Base-by-base conservation (phyloP, 1,140 invertebrate genomes). In the Charaxes varanes region DNA sequence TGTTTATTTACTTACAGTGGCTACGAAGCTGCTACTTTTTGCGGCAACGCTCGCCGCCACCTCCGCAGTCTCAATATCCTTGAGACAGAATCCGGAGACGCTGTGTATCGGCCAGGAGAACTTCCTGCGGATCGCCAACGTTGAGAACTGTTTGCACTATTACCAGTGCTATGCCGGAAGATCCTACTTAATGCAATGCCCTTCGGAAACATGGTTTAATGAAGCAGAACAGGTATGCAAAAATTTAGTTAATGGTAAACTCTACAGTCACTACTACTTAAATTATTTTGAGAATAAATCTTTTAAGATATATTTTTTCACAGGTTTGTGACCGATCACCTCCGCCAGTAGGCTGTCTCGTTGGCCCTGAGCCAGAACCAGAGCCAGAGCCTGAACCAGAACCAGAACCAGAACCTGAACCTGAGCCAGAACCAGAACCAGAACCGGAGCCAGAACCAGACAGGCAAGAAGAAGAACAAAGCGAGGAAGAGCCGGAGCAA, bases 51-150 rank as follows among this genome's bases (percentile, higher is more conserved):
- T 71, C 28, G 61, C 62, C 42, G 47, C 56, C 47, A 50, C 47
- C 62, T 82, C 76, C 63, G 57, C 64, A 27, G 24, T 77, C 70
- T 82, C 78, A 68, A 72, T 82, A 3, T 23, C 43, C 11, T 53
- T 70, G 65, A 78, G 79, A 76, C 87, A 73, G 76, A 83, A 69
- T 41, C 63, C 69, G 56, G 78, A 81, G 76, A 80, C 73, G 4
- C 55, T 82, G 1, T 80, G 76, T 62, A 52, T 57, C 21, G 72
- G 73, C 45, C 77, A 76, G 46, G 64, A 69, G 46, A 78, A 82
- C 45, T 83, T 82, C 57, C 62, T 84, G 18, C 65, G 77, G 6
- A 77, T 85, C 15, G 62, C 79, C 31, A 55, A 57, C 36, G 46
- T 64, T 10, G 53, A 69, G 0, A 61, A 52, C 37, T 85, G 82